Conservation (phyloP, 2,888 invertebrate species). For the Pyrochroa serraticornis region DNA sequence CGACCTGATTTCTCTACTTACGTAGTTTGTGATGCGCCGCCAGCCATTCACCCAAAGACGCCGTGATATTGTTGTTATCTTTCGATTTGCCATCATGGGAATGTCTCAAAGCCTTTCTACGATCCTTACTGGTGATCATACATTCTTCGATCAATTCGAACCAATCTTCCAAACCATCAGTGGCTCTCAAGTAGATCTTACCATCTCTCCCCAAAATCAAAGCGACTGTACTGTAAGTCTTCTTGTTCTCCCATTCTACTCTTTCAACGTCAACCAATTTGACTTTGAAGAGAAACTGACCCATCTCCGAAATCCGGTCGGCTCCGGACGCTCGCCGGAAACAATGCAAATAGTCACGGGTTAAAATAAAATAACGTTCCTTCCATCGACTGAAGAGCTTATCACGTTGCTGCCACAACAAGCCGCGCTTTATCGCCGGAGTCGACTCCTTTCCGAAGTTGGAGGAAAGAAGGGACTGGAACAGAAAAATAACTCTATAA, state of each 20-base stretch:
- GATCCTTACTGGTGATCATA: slow-evolving; percentile 67
- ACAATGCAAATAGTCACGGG: slow-evolving; percentile 70
- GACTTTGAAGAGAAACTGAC: slow-evolving; percentile 69
- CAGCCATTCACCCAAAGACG: slow-evolving; percentile 63
- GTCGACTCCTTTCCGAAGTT: slow-evolving; percentile 56
- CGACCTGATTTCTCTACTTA: slow-evolving; percentile 48
- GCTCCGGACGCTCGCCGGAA: slow-evolving; percentile 68
- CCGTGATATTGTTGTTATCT: slow-evolving; percentile 56
- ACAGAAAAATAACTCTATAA: slow-evolving; percentile 32
- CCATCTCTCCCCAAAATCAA: slow-evolving; percentile 61
- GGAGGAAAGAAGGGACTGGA: slow-evolving; percentile 53
- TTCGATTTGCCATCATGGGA: slow-evolving; percentile 57
- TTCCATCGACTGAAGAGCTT: slow-evolving; percentile 71
- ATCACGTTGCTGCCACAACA: slow-evolving; percentile 69
- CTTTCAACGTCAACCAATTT: slow-evolving; percentile 64
- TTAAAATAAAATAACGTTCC: slow-evolving; percentile 70
- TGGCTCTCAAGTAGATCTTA: slow-evolving; percentile 59
- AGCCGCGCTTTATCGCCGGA: slow-evolving; percentile 68
- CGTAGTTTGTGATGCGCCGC: slow-evolving; percentile 60
- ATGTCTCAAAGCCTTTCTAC: slow-evolving; percentile 63
- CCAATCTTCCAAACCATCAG: slow-evolving; percentile 69
- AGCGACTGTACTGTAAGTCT: slow-evolving; percentile 67
- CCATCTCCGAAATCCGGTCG: slow-evolving; percentile 67
- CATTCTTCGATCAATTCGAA: slow-evolving; percentile 70
- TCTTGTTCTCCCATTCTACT: slow-evolving; percentile 70